Evolutionary conservation across 2,888 invertebrate genomes (phyloP).

Genomic region (Oxycera nigricornis): DNA sequence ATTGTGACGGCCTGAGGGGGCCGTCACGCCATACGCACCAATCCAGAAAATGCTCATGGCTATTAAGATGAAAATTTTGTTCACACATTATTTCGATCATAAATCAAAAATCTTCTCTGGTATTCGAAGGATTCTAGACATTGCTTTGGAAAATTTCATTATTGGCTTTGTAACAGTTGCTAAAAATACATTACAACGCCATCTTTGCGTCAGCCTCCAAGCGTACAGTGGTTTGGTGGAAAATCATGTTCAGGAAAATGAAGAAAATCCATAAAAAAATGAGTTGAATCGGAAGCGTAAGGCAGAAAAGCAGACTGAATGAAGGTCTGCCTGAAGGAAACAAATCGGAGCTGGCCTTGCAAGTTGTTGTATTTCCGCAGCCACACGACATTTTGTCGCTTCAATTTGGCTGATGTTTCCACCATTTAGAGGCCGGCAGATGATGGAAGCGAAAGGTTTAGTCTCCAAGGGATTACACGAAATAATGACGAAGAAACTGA

Average conservation of each 20-base stretch:
- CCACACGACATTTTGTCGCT: not conserved
- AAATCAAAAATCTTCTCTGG: conserved; percentile 28
- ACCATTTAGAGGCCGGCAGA: not conserved
- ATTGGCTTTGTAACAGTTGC: conserved; percentile 41
- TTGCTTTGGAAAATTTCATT: conserved; percentile 20
- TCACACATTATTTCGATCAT: conserved; percentile 38
- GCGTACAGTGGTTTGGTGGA: not conserved
- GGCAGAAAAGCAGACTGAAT: not conserved
- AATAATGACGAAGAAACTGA: not conserved
- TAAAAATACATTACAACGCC: conserved; percentile 29
- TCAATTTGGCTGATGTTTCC: not conserved
- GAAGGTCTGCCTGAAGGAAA: not conserved
- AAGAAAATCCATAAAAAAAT: not conserved
- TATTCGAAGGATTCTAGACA: not conserved
- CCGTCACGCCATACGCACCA: no score
- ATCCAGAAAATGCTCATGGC: no score
- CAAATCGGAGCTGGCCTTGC: not conserved
- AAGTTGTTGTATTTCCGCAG: conserved; percentile 2
- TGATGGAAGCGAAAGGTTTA: not conserved
- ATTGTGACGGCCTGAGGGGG: no score
- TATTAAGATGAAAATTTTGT: conserved; percentile 37
- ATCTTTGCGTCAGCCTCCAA: not conserved
- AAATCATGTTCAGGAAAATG: not conserved
- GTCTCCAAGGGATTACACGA: not conserved
- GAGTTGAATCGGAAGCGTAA: not conserved